Base-by-base conservation (phyloP, 2,113 vertebrate species). In the Probosciger aterrimus region DNA sequence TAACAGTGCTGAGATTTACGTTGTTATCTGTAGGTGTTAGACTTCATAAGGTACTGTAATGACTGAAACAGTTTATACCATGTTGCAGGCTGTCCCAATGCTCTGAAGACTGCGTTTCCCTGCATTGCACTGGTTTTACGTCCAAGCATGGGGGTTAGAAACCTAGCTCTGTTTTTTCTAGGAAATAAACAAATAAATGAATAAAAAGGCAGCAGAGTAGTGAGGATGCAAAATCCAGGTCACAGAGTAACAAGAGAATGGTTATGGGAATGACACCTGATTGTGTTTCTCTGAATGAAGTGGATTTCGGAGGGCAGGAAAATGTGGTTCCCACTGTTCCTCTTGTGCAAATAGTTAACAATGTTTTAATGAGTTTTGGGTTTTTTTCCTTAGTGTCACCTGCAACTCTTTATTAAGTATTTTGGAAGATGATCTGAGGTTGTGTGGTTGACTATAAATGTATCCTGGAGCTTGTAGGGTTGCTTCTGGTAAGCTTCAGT, bases 51-150 rank as follows among this genome's bases (percentile, higher is more conserved):
- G 27, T 9, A n/a, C 3, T 41, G 47, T 47, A 77, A 65, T 18
- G 24, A 28, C 6, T 53, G 30, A 35, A 64, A 39, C 9, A 27
- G 10, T 49, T 88, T 22, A 33, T 73, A 16, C 8, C 0, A 0
- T 7, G 8, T 82, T 71, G 11, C 6, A 46, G 41, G 4, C 8
- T 68, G 22, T 57, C 27, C 5, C 9, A 22, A 0, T 33, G 63
- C 43, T 49, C 25, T 15, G 67, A 57, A 50, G 39, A 16, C 16
- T 31, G 0, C 0, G 0, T 67, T 65, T 11, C 9, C 7, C 10
- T 41, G 6, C 37, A 6, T 47, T 71, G 4, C 0, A 1, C 3
- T 79, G 13, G 11, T 68, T 97, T 93, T 79, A 14, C 19, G 47
- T 44, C 25, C 1, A 1, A 46, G 35, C 5, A 7, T 11, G 10